These are phyloP conservation scores for Microplitis mediator DNA, from an alignment of 1,140 invertebrate genomes.

Conservation along the genomic window DNA sequence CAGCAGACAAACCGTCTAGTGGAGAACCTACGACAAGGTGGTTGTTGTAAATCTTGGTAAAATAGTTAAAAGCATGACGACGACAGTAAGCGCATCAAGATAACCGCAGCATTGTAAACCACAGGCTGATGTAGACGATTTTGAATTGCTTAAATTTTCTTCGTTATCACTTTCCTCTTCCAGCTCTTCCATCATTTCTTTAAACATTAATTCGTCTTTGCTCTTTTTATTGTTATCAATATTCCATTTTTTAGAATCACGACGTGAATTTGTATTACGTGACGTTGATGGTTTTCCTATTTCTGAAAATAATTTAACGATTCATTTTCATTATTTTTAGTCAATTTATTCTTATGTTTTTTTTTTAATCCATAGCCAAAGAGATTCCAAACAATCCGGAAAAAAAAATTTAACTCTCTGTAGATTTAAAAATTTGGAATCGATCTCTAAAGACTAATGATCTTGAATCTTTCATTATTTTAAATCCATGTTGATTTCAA, in stretches of 20 bases:
- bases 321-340: not conserved
- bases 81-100: slow-evolving; percentile 35
- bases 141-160: slow-evolving; percentile 49
- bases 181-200: slow-evolving; percentile 14
- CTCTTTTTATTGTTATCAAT: slow-evolving; percentile 49
- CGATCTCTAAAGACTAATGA: too few relatives aligned
- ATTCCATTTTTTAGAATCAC: slow-evolving; percentile 56
- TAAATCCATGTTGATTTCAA: too few relatives aligned
- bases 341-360: too few relatives aligned
- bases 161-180: slow-evolving; percentile 46
- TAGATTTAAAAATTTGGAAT: too few relatives aligned
- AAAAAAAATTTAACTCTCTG: too few relatives aligned
- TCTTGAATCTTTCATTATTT: too few relatives aligned
- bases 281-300: slow-evolving; percentile 50
- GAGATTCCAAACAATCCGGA: too few relatives aligned
- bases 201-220: slow-evolving; percentile 48
- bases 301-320: slow-evolving; percentile 34
- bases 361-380: too few relatives aligned
- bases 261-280: slow-evolving; percentile 44
- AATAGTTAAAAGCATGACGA: slow-evolving; percentile 35
- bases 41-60: not conserved
- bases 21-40: too few relatives aligned
- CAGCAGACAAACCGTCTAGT: too few relatives aligned
- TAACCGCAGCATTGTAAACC: slow-evolving; percentile 38
- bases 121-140: slow-evolving; percentile 51